These are phyloP conservation scores for Sitta europaea DNA, from an alignment of 2,113 vertebrate species.

Conservation along the genomic window DNA sequence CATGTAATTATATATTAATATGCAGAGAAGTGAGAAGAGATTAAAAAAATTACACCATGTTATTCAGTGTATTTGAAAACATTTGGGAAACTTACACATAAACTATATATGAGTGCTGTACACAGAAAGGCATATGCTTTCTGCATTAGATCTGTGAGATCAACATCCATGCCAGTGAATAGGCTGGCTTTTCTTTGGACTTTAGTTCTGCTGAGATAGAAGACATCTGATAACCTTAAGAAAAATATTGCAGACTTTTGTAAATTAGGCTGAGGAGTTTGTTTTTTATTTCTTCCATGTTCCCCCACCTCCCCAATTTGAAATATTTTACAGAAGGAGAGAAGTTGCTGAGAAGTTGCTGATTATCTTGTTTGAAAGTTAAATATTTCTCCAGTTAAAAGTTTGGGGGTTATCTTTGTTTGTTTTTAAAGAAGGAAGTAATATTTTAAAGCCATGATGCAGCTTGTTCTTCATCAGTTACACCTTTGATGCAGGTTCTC, in stretches of 20 bases:
- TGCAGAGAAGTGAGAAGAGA: not conserved
- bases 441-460: not conserved
- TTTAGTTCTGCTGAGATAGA: not conserved
- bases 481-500: not conserved
- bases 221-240: conserved; percentile 7
- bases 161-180: not conserved
- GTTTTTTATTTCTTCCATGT: rapidly evolving
- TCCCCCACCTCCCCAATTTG: rapidly evolving
- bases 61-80: not conserved
- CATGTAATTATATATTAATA: not conserved
- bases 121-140: not conserved
- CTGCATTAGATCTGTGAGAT: not conserved
- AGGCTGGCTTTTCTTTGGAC: not conserved
- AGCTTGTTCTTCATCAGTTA: not conserved
- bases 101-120: not conserved
- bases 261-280: not conserved
- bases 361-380: not conserved
- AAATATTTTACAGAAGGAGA: not conserved
- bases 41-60: not conserved
- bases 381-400: not conserved
- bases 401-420: not conserved
- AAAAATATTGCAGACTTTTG: not conserved
- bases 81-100: not conserved
- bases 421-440: not conserved
- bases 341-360: not conserved